Evolutionary conservation across 2,888 invertebrate species (phyloP), one percentile per base, ranked within the genome.

Genomic region (Agrochola lota): DNA sequence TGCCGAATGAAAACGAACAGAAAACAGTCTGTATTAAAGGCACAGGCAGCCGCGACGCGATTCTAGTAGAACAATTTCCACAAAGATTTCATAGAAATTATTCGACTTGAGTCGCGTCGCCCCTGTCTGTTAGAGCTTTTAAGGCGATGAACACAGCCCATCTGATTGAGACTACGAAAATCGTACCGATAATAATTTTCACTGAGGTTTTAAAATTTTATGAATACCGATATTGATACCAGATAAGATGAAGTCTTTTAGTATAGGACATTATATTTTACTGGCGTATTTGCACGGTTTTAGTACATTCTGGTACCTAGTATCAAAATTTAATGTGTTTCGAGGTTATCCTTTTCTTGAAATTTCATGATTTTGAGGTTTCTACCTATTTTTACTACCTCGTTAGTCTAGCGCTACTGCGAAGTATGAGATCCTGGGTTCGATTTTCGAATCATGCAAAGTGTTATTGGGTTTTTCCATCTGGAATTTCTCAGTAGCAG

Each of bases 171-270:
- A 66, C 52, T 35, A 62, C 17, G 49, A 43, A 76, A 81, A 81
- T 81, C 69, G 30, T 79, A 43, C 15, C 64, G 67, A 74, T 77
- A 62, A 69, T 76, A 77, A 87, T 79, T 20, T 70, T 74, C 55
- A 60, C 67, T 64, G 1, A 30, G 71, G 81, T 64, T 71, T 77
- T 60, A 17, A 81, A 80, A 81, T 78, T 86, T 81, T 77, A 76
- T 78, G 72, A 80, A 74, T 35, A 70, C 8, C 40, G n/a, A 49
- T 87, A 74, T 77, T 71, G 55, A 66, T 74, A 77, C 43, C 26
- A 26, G 68, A 68, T 71, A 74, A 57, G 69, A 72, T 76, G 62
- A 66, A 81, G 55, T 52, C 20, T 40, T 11, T 75, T 49, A 67
- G 35, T 57, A 43, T 15, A 43, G 77, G 63, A 71, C 66, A 4